Conservation (phyloP, 2,888 invertebrate species). For the Metopia argyrocephala region DNA sequence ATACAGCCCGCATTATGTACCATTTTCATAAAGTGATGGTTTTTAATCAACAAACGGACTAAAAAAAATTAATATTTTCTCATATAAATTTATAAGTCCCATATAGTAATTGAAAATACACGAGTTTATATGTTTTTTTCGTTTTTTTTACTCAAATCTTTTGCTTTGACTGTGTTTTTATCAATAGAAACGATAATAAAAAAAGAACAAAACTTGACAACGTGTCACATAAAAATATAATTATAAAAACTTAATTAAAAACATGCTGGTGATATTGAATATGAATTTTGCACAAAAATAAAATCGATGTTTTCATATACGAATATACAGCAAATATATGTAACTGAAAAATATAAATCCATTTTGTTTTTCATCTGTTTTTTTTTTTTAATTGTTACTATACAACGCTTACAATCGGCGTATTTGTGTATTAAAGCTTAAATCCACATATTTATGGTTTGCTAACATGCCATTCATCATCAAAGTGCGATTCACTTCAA, state of each 20-base stretch:
- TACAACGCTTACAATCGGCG: slow-evolving; percentile 12
- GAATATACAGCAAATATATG: not conserved
- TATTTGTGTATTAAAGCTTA: slow-evolving; percentile 44
- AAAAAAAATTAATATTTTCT: not conserved
- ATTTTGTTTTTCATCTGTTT: not conserved
- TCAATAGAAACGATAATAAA: not conserved
- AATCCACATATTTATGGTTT: slow-evolving; percentile 57
- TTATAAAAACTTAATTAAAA: slow-evolving; percentile 43
- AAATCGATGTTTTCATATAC: not conserved
- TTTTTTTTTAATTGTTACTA: not conserved
- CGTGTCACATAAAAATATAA: slow-evolving; percentile 25
- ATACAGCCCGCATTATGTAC: not conserved
- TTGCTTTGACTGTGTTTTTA: not conserved
- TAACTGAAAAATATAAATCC: not conserved
- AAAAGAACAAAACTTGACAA: not conserved
- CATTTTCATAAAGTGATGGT: not conserved
- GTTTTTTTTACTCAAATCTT: not conserved
- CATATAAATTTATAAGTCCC: not conserved
- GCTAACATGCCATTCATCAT: slow-evolving; percentile 45
- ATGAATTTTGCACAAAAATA: not conserved
- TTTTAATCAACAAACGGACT: not conserved
- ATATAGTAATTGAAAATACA: not conserved
- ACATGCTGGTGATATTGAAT: not conserved
- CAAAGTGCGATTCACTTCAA: slow-evolving; percentile 44
- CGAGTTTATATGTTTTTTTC: not conserved